Evolutionary conservation across 2,113 vertebrate species (phyloP).

Genomic region (Datnioides undecimradiatus): DNA sequence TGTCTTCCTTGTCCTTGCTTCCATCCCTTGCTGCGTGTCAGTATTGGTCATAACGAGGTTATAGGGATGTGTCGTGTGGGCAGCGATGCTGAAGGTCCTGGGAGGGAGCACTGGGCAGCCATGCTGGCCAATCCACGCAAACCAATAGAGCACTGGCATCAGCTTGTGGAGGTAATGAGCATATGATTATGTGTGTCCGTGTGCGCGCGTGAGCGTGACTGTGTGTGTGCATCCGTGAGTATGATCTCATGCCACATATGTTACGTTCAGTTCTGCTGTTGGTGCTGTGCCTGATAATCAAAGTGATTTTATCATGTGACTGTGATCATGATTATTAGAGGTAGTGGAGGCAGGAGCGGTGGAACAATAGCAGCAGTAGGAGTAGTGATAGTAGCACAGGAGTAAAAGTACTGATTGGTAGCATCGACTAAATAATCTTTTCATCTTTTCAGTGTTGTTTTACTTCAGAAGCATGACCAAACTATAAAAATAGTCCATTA

Average conservation of each 20-base stretch:
- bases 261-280: background rate
- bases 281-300: background rate
- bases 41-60: conserved; percentile 95
- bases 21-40: conserved; percentile 59
- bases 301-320: background rate
- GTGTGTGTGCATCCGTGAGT: background rate
- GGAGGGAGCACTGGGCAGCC: conserved; percentile 93
- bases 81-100: conserved; percentile 88
- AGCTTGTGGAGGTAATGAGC: conserved; percentile 88
- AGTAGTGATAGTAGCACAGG: background rate
- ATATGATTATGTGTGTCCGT: background rate
- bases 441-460: no score
- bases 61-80: conserved; percentile 95
- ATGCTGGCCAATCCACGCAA: conserved; percentile 95
- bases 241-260: conserved; percentile 16
- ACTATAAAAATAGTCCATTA: background rate
- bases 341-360: background rate
- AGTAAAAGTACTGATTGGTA: background rate
- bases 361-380: background rate
- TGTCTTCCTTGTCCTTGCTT: conserved; percentile 21
- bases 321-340: background rate
- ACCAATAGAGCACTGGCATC: conserved; percentile 95
- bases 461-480: background rate
- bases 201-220: conserved; percentile 9
- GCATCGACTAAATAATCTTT: background rate